phyloP scores from a whole-genome alignment of 2,888 invertebrate species.

The Salticus scenicus region DNA sequence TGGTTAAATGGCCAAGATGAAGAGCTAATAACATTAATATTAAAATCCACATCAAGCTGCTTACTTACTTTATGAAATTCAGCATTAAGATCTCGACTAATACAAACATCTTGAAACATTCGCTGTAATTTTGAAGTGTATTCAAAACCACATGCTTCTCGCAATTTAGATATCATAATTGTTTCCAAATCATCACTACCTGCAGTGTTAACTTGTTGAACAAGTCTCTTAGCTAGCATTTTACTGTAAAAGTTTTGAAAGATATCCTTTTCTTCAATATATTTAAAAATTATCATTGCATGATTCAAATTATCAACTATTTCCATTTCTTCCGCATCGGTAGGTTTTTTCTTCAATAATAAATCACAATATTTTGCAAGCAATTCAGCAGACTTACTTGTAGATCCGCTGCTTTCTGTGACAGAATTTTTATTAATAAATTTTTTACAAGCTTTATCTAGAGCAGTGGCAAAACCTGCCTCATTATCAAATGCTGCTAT shows the following conservation, averaged over 20 bases:
- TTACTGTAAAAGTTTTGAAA: conserved; percentile 99
- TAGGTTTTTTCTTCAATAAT: conserved; percentile 95
- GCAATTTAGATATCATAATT: conserved; percentile 99
- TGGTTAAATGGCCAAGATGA: conserved; percentile 60
- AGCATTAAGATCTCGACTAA: conserved; percentile 94
- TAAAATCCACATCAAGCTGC: conserved; percentile 58
- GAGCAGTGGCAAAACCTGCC: conserved; percentile 80
- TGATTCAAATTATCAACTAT: conserved; percentile 97
- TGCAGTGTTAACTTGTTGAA: conserved; percentile 82
- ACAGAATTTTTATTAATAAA: conserved; percentile 98
- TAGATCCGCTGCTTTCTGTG: conserved; percentile 87
- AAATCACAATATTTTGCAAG: conserved; percentile 98
- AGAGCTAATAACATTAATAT: conserved; percentile 61
- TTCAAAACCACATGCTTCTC: conserved; percentile 98
- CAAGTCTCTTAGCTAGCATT: conserved; percentile 97
- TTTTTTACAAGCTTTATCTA: conserved; percentile 87
- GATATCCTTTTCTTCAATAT: conserved; percentile 99
- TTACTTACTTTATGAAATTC: conserved; percentile 84
- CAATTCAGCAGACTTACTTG: conserved; percentile 93
- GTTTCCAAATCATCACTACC: conserved; percentile 99
- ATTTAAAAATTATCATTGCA: conserved; percentile 99
- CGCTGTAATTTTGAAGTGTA: conserved; percentile 98
- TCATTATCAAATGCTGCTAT: conserved; percentile 95
- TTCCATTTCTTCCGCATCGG: conserved; percentile 98
- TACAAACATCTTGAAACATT: conserved; percentile 99